Base-by-base conservation (phyloP, 2,113 vertebrate genomes). In the Limanda limanda region DNA sequence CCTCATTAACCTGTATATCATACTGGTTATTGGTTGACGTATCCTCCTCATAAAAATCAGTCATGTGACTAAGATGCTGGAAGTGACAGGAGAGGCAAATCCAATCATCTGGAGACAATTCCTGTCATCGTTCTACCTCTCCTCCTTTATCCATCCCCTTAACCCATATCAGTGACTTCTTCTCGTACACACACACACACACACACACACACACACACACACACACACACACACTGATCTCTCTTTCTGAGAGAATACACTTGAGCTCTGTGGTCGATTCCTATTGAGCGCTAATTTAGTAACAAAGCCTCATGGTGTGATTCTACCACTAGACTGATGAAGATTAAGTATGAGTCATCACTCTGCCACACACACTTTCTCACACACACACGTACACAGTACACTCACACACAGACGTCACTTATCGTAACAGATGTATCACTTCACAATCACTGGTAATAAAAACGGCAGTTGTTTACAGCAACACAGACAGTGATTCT, bases 271-370 rank as follows among this genome's bases (percentile, higher is more conserved):
- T 60, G 64, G 79, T 92, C 76, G 79, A 91, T 88, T 47, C 68
- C 82, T 74, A 83, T 82, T 83, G 86, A 90, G 75, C 59, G 17
- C 76, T 86, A 85, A 90, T 89, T 91, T 85, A 91, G 87, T 88
- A 89, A 79, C 88, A 83, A 68, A 81, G 76, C 78, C 87, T 84
- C 81, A 86, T 87, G 84, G 75, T 87, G 85, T 63, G 83, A 76
- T 47, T 75, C 82, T 59, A 76, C 81, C n/a, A 76, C 81, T 74
- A 78, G 65, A 87, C 78, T 84, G 88, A 86, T 91, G 82, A 87
- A 91, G 89, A 90, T 84, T 71, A 87, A 89, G 83, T 78, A 83
- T 88, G 90, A 92, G 67, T 90, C 90, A 90, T 88, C 75, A 40
- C 58, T 59, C 59, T 48, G 78, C 74, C 37, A 56, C 35, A 68